Percentiles rank a stretch among this genome's conserved stretches.
These are phyloP conservation scores for Microcebus ravelobensis DNA, from an alignment of 2,113 vertebrate genomes.

Conservation along the genomic window DNA sequence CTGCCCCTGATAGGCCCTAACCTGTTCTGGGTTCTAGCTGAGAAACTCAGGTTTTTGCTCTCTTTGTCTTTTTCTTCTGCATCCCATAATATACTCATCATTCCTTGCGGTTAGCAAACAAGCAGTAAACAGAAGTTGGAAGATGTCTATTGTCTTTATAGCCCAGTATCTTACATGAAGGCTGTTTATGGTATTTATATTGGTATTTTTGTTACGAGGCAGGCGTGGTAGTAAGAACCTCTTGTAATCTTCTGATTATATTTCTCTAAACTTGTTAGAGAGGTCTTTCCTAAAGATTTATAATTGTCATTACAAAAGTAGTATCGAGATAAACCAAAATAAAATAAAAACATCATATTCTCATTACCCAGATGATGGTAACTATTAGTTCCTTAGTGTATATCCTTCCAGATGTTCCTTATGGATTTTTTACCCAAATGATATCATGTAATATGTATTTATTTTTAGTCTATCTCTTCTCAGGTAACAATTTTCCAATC, in stretches of 20 bases:
- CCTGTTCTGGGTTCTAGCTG: too few relatives aligned
- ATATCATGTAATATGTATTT: not conserved
- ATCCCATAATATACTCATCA: too few relatives aligned
- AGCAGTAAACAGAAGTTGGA: too few relatives aligned
- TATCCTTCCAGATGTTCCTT: not conserved
- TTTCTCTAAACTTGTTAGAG: not conserved
- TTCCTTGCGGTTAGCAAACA: too few relatives aligned
- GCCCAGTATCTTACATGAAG: not conserved
- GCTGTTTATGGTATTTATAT: not conserved
- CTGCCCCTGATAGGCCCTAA: too few relatives aligned
- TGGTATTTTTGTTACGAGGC: not conserved
- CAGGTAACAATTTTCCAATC: not conserved
- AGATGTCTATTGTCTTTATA: too few relatives aligned
- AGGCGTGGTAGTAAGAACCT: not conserved
- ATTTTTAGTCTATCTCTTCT: not conserved
- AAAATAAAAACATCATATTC: not conserved
- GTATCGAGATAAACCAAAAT: not conserved
- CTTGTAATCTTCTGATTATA: not conserved
- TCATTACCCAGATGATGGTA: not conserved
- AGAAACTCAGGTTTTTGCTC: too few relatives aligned
- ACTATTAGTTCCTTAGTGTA: not conserved
- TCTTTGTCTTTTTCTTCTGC: too few relatives aligned
- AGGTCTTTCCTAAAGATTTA: slow-evolving; percentile 27
- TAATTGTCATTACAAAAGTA: not conserved
- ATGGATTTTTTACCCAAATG: not conserved